These are phyloP conservation scores for Plebejus melissa DNA, from an alignment of 2,888 invertebrate genomes.

Conservation along the genomic window DNA sequence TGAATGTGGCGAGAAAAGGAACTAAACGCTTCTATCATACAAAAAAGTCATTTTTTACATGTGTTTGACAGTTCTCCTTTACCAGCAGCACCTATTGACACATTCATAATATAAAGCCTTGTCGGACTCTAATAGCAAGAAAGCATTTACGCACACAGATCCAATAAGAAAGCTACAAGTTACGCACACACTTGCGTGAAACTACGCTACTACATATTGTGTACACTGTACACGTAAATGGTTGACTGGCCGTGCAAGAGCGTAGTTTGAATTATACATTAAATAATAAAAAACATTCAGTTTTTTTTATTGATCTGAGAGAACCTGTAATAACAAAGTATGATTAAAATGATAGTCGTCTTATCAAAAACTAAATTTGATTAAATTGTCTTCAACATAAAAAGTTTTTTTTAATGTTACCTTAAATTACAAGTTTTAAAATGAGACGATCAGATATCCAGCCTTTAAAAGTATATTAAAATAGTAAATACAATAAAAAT, in stretches of 20 bases:
- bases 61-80: too few relatives aligned
- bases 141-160: not conserved
- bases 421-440: not conserved
- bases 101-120: too few relatives aligned
- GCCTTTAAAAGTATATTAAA: slow-evolving; percentile 29
- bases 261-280: too few relatives aligned
- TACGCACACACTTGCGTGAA: not conserved
- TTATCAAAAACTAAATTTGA: not conserved
- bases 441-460: not conserved
- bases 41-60: too few relatives aligned
- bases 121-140: not conserved
- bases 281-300: not conserved
- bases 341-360: not conserved
- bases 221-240: too few relatives aligned
- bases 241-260: too few relatives aligned
- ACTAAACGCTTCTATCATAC: too few relatives aligned
- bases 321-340: not conserved
- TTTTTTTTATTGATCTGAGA: not conserved
- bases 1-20: too few relatives aligned
- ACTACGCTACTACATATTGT: not conserved
- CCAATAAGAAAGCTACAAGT: not conserved
- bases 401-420: not conserved
- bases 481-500: slow-evolving; percentile 25
- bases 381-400: not conserved
- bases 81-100: too few relatives aligned